Conservation (phyloP, 2,888 invertebrate species). For the Schizaphis graminum region DNA sequence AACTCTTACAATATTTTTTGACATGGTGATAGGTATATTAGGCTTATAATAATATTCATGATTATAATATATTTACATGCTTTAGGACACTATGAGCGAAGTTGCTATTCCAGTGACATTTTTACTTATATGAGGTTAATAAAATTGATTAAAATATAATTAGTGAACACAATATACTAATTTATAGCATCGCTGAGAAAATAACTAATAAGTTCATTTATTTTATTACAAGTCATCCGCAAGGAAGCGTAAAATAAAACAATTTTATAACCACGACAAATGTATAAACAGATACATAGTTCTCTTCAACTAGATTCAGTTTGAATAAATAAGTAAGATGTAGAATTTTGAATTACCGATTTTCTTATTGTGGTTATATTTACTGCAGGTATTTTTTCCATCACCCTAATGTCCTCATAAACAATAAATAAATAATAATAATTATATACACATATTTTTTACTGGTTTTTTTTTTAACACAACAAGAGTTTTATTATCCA, state of each 20-base stretch:
- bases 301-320: not conserved
- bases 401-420: not conserved
- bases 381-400: not conserved
- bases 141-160: not conserved
- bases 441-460: not conserved
- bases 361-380: not conserved
- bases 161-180: not conserved
- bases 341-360: not conserved
- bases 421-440: not conserved
- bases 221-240: too few relatives aligned
- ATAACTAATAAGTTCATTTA: not conserved
- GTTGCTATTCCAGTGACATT: not conserved
- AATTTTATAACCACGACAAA: not conserved
- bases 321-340: not conserved
- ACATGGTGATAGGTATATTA: too few relatives aligned
- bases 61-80: too few relatives aligned
- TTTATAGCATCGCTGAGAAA: too few relatives aligned
- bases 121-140: not conserved
- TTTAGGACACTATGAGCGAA: too few relatives aligned
- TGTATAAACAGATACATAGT: not conserved
- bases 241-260: too few relatives aligned
- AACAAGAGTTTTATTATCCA: not conserved
- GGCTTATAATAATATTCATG: too few relatives aligned
- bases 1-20: too few relatives aligned
- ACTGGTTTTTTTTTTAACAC: not conserved